phyloP scores from a whole-genome alignment of 2,888 invertebrate species.

The Celastrina argiolus region DNA sequence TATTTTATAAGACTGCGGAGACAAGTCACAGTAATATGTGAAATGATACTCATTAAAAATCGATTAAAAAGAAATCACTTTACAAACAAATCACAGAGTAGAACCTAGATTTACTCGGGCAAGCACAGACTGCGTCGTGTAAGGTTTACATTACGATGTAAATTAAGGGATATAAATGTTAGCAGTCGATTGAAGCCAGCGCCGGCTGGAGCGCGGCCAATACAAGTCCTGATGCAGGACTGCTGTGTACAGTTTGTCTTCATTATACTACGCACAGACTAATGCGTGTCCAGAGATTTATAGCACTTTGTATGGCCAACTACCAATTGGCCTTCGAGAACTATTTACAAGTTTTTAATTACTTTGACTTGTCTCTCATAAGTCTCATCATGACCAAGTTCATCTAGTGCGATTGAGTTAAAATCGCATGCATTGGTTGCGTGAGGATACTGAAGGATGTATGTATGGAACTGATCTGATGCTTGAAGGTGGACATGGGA shows the following conservation, averaged over 20 bases:
- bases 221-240: conserved; percentile 42
- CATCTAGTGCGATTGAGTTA: too few relatives aligned
- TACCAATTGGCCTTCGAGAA: background rate
- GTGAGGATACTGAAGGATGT: too few relatives aligned
- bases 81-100: background rate
- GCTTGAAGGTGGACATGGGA: too few relatives aligned
- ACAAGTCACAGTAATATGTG: too few relatives aligned
- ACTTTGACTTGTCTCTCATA: too few relatives aligned
- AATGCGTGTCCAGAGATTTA: conserved; percentile 49
- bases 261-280: conserved; percentile 49
- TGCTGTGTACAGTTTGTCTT: conserved; percentile 48
- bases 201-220: conserved; percentile 41
- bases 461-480: too few relatives aligned
- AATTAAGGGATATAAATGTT: conserved; percentile 27
- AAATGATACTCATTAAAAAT: background rate
- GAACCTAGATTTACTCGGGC: background rate
- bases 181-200: conserved; percentile 27
- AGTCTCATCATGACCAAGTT: too few relatives aligned
- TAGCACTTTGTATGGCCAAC: background rate
- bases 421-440: too few relatives aligned
- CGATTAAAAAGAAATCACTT: background rate
- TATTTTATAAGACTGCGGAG: too few relatives aligned
- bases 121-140: background rate
- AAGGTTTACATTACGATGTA: conserved; percentile 23
- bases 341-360: background rate